These are phyloP conservation scores for Sesamia nonagrioides DNA, from an alignment of 1,140 invertebrate species.

Conservation along the genomic window DNA sequence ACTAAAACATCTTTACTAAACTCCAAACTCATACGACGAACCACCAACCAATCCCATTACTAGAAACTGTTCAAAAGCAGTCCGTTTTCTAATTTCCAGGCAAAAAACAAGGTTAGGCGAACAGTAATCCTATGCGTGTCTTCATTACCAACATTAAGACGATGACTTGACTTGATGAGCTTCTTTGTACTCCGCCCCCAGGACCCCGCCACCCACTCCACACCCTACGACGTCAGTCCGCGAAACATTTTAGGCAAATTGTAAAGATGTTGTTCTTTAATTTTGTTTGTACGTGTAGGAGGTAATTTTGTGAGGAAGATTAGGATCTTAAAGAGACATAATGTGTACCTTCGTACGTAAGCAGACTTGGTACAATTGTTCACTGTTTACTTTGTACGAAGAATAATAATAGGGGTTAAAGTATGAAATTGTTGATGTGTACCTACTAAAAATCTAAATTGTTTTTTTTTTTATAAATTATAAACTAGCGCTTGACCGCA, in stretches of 20 bases:
- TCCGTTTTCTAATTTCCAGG: conserved; percentile 17
- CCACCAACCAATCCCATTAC: not conserved
- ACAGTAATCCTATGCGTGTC: conserved; percentile 44
- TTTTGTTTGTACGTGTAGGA: conserved; percentile 21
- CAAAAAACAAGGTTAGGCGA: conserved; percentile 28
- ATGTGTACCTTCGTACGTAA: not conserved
- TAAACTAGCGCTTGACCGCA: no score
- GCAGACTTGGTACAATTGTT: not conserved
- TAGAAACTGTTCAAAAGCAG: not conserved
- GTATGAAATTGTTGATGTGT: no score
- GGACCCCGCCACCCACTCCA: not conserved
- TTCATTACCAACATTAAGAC: conserved; percentile 49
- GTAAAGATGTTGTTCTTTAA: conserved; percentile 46
- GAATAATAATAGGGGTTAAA: no score
- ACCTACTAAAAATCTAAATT: no score
- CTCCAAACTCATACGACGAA: not conserved
- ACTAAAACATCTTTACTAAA: not conserved
- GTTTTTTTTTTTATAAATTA: no score
- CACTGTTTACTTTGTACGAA: not conserved
- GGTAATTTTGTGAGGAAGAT: not conserved
- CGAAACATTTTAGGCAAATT: conserved; percentile 40
- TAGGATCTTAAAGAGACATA: not conserved
- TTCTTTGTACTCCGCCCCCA: conserved; percentile 20
- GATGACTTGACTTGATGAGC: conserved; percentile 51
- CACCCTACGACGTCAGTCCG: not conserved